These are phyloP conservation scores for Himalopsyche tibetana DNA, from an alignment of 2,888 invertebrate species.

Conservation along the genomic window DNA sequence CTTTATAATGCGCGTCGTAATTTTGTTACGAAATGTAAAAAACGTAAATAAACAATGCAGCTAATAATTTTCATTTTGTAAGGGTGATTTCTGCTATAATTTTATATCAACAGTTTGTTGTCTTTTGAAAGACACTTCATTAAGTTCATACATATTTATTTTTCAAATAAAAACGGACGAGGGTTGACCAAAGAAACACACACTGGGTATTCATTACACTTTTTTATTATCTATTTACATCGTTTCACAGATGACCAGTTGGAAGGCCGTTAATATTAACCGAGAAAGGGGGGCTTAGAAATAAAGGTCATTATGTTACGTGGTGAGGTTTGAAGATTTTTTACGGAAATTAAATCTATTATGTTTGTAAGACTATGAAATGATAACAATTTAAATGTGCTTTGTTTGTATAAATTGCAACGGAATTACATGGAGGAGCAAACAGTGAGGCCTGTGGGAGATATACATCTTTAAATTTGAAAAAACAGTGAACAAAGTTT, in stretches of 20 bases:
- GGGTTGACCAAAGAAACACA: slow-evolving; percentile 29
- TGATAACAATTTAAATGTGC: too few relatives aligned
- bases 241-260: slow-evolving; percentile 37
- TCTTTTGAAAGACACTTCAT: slow-evolving; percentile 19
- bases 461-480: too few relatives aligned
- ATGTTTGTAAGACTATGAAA: too few relatives aligned
- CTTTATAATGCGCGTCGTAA: too few relatives aligned
- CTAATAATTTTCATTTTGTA: not conserved
- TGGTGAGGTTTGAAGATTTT: too few relatives aligned
- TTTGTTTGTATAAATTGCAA: too few relatives aligned
- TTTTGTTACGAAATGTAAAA: not conserved
- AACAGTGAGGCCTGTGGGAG: too few relatives aligned
- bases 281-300: too few relatives aligned
- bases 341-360: too few relatives aligned
- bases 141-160: slow-evolving; percentile 25
- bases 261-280: not conserved
- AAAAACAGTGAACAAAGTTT: too few relatives aligned
- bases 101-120: slow-evolving; percentile 12
- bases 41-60: not conserved
- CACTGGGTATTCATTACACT: slow-evolving; percentile 28
- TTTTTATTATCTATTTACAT: slow-evolving; percentile 9
- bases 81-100: not conserved
- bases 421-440: too few relatives aligned
- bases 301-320: too few relatives aligned
- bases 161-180: slow-evolving; percentile 25